Conservation (phyloP, 2,113 vertebrate species). For the Anseranas semipalmata region DNA sequence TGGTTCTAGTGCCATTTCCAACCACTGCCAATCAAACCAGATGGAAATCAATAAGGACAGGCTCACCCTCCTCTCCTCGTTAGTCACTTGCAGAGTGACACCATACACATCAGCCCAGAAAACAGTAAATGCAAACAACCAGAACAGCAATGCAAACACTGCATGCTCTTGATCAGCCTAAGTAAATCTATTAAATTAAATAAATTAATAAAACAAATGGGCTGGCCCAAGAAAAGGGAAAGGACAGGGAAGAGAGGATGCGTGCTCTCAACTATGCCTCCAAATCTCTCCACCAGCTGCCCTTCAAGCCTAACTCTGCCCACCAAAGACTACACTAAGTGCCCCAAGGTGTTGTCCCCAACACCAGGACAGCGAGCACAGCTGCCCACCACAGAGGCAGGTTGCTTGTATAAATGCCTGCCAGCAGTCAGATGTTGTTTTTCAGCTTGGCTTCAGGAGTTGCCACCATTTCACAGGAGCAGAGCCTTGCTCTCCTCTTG, state of each 20-base stretch:
- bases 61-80: neutral
- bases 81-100: neutral
- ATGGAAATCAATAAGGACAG: neutral
- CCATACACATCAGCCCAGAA: neutral
- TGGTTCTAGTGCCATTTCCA: neutral
- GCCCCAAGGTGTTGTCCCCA: neutral
- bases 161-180: rapidly evolving
- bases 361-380: neutral
- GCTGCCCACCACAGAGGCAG: neutral
- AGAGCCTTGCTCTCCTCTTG: neutral
- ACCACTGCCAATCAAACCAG: neutral
- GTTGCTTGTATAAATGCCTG: neutral
- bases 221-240: neutral
- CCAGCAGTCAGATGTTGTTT: neutral
- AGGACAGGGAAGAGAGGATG: neutral
- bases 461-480: neutral
- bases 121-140: neutral
- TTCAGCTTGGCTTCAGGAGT: neutral
- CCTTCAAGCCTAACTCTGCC: neutral
- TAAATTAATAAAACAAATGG: neutral
- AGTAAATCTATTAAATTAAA: neutral
- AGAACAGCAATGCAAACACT: neutral
- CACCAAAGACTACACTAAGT: rapidly evolving
- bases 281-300: neutral
- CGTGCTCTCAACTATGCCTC: neutral